Evolutionary conservation across 2,888 invertebrate genomes (phyloP), one percentile per base, ranked within the genome.

Genomic region (Caenorhabditis sinica): DNA sequence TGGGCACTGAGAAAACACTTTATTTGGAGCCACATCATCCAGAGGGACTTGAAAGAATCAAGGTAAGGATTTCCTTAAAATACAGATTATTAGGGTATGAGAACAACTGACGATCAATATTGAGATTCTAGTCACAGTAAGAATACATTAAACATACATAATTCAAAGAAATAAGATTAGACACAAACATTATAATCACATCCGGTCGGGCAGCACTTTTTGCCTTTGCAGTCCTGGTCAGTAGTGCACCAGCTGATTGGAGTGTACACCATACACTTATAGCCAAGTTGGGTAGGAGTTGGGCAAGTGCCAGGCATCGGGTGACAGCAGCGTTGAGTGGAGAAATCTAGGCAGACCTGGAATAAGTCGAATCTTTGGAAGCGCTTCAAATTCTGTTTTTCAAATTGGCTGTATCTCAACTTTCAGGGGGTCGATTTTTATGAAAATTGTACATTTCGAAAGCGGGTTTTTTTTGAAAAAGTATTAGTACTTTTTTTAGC

Each of bases 21-120:
- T 93, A 96, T 93, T 95, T 95, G 33, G 97, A 97, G 90, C 96
- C 96, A 66, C 94, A 97, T 87, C 97, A 97, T 93, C 93, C 93
- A 17, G 93, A 93, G 82, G 88, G 88, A 87, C 60, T 88, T 36
- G 86, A 87, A 28, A 79, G 88, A 74, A 88, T 88, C 66, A 85
- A 86, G 85, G 85, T 86, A n/a, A n/a, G n/a, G n/a, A n/a, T n/a
- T n/a, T n/a, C n/a, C n/a, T n/a, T n/a, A n/a, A n/a, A n/a, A n/a
- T n/a, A n/a, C n/a, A n/a, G n/a, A n/a, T n/a, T n/a, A n/a, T n/a
- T n/a, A n/a, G 40, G 60, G 53, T 2, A 9, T 23, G 4, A 20
- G 17, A 58, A 58, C 23, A 58, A 58, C 30, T 58, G 58, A 58
- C 17, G 23, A 60, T 9, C 17, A 25, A 30, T 40, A 65, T 25